phyloP scores from a whole-genome alignment of 1,140 invertebrate species.

The Papilio glaucus region DNA sequence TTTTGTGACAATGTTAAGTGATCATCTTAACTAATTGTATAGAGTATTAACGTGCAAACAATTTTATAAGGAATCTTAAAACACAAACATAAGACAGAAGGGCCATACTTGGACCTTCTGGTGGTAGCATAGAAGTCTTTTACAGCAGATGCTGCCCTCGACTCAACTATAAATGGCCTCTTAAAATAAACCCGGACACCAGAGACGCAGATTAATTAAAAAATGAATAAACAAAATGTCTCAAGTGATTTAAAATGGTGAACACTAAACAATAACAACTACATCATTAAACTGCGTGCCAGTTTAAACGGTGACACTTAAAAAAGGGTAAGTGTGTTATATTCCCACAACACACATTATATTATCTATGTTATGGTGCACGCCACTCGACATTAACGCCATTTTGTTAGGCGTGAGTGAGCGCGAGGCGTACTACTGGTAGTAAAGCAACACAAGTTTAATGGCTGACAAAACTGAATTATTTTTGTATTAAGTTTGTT shows the following conservation, averaged over 20 bases:
- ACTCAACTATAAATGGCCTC: no score
- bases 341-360: conserved; percentile 16
- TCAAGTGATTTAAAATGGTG: not conserved
- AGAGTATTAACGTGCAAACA: not conserved
- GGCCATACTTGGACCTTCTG: no score
- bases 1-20: not conserved
- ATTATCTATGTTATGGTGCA: conserved; percentile 19
- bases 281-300: not conserved
- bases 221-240: not conserved
- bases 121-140: no score
- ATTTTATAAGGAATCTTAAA: not conserved
- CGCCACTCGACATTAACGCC: conserved; percentile 11
- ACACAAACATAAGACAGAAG: not conserved
- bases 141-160: no score
- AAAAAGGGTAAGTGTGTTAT: conserved; percentile 15
- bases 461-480: conserved; percentile 21
- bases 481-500: not conserved
- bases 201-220: not conserved
- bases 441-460: conserved; percentile 4
- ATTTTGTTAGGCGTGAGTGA: conserved; percentile 14
- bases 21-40: not conserved
- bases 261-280: not conserved
- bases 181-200: not conserved
- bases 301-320: conserved; percentile 3
- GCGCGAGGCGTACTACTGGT: not conserved